Percentiles rank a stretch among this genome's conserved stretches.
phyloP scores from a whole-genome alignment of 2,113 vertebrate species.

The Nesospiza acunhae region DNA sequence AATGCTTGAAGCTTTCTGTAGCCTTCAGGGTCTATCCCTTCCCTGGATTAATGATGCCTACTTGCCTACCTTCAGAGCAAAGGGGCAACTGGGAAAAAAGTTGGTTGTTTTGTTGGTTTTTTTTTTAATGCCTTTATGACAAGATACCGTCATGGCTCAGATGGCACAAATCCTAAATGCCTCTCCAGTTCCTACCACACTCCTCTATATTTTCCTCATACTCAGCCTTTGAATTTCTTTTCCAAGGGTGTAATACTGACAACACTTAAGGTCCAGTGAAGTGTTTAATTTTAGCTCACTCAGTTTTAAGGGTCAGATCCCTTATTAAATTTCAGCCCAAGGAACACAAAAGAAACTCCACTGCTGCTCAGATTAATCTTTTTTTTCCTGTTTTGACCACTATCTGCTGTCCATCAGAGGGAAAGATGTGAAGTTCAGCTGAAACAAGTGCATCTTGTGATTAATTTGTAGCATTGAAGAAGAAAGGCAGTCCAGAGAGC shows the following conservation, averaged over 20 bases:
- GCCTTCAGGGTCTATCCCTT: not conserved
- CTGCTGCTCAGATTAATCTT: not conserved
- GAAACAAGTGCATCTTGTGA: not conserved
- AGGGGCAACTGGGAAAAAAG: not conserved
- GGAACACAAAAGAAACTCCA: not conserved
- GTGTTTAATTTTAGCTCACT: not conserved
- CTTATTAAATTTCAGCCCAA: not conserved
- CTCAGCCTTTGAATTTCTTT: not conserved
- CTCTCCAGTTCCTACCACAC: not conserved
- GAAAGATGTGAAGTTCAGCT: not conserved
- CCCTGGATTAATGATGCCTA: not conserved
- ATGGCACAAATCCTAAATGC: not conserved
- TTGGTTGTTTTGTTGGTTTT: no score
- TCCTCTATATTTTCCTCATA: not conserved
- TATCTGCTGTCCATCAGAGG: not conserved
- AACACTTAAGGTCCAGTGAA: not conserved
- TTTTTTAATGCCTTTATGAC: not conserved
- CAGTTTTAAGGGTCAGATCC: not conserved
- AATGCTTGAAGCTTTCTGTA: not conserved
- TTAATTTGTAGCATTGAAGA: not conserved
- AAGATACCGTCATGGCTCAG: not conserved
- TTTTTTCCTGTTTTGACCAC: not conserved
- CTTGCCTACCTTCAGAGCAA: not conserved
- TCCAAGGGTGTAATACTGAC: not conserved
- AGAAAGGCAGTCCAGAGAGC: not conserved